phyloP scores from a whole-genome alignment of 1,140 invertebrate species.

The Drosophila jambulina region DNA sequence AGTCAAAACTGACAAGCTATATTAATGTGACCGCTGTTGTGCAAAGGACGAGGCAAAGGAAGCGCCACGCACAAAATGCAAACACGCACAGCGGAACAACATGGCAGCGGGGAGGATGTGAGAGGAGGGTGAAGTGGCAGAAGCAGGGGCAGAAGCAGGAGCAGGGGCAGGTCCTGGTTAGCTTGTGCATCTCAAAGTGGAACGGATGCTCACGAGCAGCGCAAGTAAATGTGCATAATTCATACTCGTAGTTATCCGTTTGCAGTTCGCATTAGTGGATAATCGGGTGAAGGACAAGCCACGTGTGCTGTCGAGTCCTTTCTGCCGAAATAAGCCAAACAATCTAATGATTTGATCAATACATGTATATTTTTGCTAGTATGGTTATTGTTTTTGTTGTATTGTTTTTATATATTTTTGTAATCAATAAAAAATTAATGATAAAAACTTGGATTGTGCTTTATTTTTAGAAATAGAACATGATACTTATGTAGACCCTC shows the following conservation, averaged over 20 bases:
- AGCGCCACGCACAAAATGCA: slow-evolving; percentile 55
- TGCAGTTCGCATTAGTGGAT: slow-evolving; percentile 49
- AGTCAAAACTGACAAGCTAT: neutral
- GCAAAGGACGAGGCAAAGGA: slow-evolving; percentile 15
- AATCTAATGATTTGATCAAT: neutral
- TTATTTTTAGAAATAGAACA: neutral
- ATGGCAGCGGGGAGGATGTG: slow-evolving; percentile 8
- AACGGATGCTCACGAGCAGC: slow-evolving; percentile 26
- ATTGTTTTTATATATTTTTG: neutral
- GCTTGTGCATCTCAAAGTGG: slow-evolving; percentile 49
- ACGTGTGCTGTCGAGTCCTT: slow-evolving; percentile 16
- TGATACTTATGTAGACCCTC: no score
- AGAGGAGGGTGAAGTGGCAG: no score
- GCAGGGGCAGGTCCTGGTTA: slow-evolving; percentile 8
- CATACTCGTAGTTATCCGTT: slow-evolving; percentile 61
- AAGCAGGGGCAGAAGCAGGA: neutral
- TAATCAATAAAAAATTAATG: no score
- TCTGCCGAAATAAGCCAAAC: neutral
- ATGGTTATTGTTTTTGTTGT: neutral
- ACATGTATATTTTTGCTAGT: neutral
- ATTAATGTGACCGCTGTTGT: slow-evolving; percentile 3
- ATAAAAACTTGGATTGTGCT: neutral
- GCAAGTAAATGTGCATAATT: slow-evolving; percentile 76
- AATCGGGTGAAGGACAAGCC: slow-evolving; percentile 63
- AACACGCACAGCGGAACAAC: slow-evolving; percentile 50